Base-by-base conservation (phyloP, 2,797 vertebrate genomes). In the Lepidocolaptes lacrymiger region DNA sequence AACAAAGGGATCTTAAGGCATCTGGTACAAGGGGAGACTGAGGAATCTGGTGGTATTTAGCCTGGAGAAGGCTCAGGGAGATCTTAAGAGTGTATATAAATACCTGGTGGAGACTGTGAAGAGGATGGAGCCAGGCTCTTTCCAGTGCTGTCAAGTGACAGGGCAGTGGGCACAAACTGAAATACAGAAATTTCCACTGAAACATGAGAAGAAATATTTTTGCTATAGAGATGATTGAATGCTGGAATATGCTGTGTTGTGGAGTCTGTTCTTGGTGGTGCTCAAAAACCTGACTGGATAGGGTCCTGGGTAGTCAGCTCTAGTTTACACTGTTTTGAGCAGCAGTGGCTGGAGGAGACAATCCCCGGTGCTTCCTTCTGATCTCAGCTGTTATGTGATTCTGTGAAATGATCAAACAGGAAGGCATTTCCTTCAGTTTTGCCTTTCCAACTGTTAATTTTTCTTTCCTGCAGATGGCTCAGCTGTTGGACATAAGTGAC, bases 381-480 rank as follows among this genome's bases (percentile, higher is more conserved):
- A 3, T 46, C 43, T 93, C 22, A 22, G 41, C 72, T 78, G 3
- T 89, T 43, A 20, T 0, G 0, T 41, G 41, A 41, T 83, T 89
- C 37, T 85, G 27, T 78, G 81, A 79, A 79, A 62, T 69, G 63
- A 55, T 89, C 64, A 55, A 81, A 51, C 12, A 49, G 24, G 43
- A 85, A 91, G 32, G 85, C 55, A 85, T 95, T 95, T 93, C 93
- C 82, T 93, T 58, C 54, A 64, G 72, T 85, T 89, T 75, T 83
- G 58, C 37, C 16, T 81, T 19, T 74, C 36, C 72, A 80, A 0
- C 78, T 91, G 78, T 59, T 91, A 34, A 21, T 52, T 80, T 72
- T 94, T 82, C n/a, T 74, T 76, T 37, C 27, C 41, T 43, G 52
- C 51, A 59, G 43, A 66, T 80, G 61, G 36, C 36, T 95, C 28